Conservation (phyloP, 2,113 vertebrate species). For the Podiceps cristatus region DNA sequence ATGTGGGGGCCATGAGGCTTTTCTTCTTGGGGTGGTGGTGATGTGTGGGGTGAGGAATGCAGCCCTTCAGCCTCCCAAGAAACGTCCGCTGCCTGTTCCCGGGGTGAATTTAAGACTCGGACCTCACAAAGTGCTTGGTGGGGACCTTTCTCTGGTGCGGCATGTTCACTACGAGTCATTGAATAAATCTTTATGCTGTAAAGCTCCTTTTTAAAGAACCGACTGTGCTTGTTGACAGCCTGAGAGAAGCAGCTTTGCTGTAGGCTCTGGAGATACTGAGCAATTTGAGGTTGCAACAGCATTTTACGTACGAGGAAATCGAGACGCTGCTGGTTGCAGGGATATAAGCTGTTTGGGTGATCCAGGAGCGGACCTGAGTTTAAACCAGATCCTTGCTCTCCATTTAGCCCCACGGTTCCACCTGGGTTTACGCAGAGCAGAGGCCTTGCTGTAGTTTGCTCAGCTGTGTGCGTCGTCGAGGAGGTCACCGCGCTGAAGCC, state of each 20-base stretch:
- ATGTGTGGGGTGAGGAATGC: neutral
- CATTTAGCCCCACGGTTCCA: neutral
- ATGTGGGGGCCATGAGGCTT: neutral
- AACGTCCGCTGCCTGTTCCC: neutral
- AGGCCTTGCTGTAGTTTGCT: neutral
- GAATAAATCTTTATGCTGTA: neutral
- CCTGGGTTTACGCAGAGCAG: neutral
- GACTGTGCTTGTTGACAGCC: neutral
- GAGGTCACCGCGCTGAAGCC: neutral
- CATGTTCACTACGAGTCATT: accelerated
- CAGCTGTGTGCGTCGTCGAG: accelerated
- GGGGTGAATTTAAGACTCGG: neutral
- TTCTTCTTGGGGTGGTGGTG: neutral
- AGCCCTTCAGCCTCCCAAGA: neutral
- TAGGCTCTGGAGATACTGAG: neutral
- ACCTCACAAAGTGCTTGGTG: neutral
- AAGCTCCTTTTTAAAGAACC: neutral
- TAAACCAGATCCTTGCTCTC: neutral
- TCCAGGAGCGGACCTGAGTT: neutral
- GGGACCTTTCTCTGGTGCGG: neutral
- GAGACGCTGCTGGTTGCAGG: neutral
- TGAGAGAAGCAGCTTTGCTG: neutral
- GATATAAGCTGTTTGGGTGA: neutral
- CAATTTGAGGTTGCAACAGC: neutral
- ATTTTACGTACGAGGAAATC: accelerated